phyloP scores from a whole-genome alignment of 1,140 invertebrate species.

The Trinorchestia longiramus region DNA sequence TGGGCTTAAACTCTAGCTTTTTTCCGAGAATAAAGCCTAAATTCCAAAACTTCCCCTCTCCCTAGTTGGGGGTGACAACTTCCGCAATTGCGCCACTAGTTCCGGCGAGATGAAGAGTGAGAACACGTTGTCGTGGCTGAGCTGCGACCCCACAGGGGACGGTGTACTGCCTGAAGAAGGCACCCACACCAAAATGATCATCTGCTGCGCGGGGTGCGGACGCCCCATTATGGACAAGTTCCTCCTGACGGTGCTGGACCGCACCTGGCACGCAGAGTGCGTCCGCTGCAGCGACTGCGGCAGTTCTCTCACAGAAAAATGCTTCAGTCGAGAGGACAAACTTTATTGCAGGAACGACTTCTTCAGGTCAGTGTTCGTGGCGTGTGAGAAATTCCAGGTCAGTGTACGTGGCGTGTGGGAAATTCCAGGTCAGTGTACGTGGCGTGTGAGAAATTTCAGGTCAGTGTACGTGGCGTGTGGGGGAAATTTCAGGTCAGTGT shows the following conservation, averaged over 20 bases:
- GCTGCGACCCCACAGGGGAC: neutral
- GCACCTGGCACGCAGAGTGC: constrained; percentile 96
- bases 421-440: neutral
- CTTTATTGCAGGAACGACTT: constrained; percentile 98
- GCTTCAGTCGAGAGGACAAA: constrained; percentile 95
- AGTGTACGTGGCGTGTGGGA: neutral
- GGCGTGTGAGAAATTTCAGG: neutral
- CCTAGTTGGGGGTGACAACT: neutral
- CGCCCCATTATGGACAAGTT: constrained; percentile 98
- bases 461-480: neutral
- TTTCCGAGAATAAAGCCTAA: too few species aligned
- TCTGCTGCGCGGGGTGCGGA: constrained; percentile 96
- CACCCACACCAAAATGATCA: constrained; percentile 73
- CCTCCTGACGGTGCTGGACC: constrained; percentile 94
- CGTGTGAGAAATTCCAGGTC: too few species aligned
- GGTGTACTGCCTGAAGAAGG: constrained; percentile 61
- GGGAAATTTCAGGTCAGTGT: neutral
- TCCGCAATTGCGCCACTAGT: neutral
- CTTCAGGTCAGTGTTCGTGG: constrained; percentile 87
- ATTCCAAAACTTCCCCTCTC: too few species aligned
- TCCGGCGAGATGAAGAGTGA: neutral
- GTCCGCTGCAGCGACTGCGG: constrained; percentile 96
- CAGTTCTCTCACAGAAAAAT: constrained; percentile 92
- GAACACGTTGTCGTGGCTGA: constrained; percentile 33
- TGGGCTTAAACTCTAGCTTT: too few species aligned